Evolutionary conservation across 1,140 invertebrate genomes (phyloP), one percentile per base, ranked within the genome.

Genomic region (Drosophila aff.): DNA sequence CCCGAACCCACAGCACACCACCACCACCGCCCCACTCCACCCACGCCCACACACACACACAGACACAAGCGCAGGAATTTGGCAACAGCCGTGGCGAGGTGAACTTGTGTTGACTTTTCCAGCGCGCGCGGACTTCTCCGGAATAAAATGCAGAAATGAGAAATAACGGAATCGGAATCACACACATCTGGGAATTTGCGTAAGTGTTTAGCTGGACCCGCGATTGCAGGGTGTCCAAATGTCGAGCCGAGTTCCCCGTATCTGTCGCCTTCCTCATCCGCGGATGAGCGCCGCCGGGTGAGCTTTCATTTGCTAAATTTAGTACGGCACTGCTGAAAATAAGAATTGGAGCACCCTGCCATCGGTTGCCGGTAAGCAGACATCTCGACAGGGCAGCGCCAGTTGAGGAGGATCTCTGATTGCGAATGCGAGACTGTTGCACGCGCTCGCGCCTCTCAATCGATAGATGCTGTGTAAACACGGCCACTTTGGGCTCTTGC

Each of bases 291-390:
- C 64, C 71, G 67, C 64, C 71, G 67, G 53, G 53, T 73, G 71
- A 73, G 71, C 71, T 73, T 73, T 73, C 50, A 73, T 73, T 82
- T 82, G 79, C 82, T 86, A 86, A 82, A 82, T 86, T 86, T 86
- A 86, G 82, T 82, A 49, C 44, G 72, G 75, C 82, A 86, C 64
- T 59, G 82, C 82, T 82, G 82, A 86, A 86, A 86, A 86, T 86
- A 86, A 86, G 75, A 86, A 86, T 86, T 86, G 79, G 82, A 86
- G 60, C 82, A 86, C 82, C 82, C 82, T 86, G 82, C 79, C 71
- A 38, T 44, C 44, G 52, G 82, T 55, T 66, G 61, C 58, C 82
- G 82, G 82, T 49, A 69, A 44, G 36, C 59, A 65, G 66, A 62
- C 68, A 80, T 58, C 64, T 66, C 72, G 74, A 78, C 82, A 78